Evolutionary conservation across 2,113 vertebrate species (phyloP), one percentile per base, ranked within the genome.

Genomic region (Quiscalus mexicanus): DNA sequence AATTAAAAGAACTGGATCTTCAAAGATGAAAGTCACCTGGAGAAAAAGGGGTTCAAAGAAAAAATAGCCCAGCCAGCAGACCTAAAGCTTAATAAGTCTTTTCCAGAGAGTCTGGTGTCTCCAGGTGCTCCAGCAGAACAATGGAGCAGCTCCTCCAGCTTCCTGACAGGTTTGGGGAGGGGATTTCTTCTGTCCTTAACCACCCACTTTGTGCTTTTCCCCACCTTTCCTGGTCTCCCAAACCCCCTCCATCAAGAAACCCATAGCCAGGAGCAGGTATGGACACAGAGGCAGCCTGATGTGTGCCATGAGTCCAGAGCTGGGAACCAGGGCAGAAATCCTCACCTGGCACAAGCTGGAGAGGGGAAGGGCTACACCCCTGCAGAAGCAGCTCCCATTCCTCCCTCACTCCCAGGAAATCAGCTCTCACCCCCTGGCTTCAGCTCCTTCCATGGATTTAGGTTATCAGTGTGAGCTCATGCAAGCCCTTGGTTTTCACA

Each of bases 21-120:
- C 68, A 84, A 42, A 93, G 55, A 52, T 67, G 55, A 78, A 89
- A 92, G 68, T 17, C 44, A 77, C 60, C 84, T 42, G 35, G 74
- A 88, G 55, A 24, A 78, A 81, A 69, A 14, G 20, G 15, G 47
- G 59, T 81, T 78, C 55, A 67, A 70, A 84, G 63, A 28, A 37
- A 76, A 76, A 84, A 71, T 4, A 70, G 50, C 31, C 24, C 0
- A 6, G 28, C 21, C 84, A 92, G 70, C 28, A 83, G 65, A 85
- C 75, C 23, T 76, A 37, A 86, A 80, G 50, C 19, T 93, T 82
- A 27, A 25, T 1, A 4, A 89, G 50, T 16, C 27, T 37, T 86
- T 63, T 23, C 33, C 2, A 4, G 41, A 2, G 21, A 42, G 37
- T 8, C 20, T 76, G 70, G 33, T 78, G 24, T 77, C 84, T 45